A percentile compares a stretch with the other conserved stretches of the same genome.
Evolutionary conservation across 1,140 invertebrate species (phyloP).

Genomic region (Muscidifurax raptorellus): DNA sequence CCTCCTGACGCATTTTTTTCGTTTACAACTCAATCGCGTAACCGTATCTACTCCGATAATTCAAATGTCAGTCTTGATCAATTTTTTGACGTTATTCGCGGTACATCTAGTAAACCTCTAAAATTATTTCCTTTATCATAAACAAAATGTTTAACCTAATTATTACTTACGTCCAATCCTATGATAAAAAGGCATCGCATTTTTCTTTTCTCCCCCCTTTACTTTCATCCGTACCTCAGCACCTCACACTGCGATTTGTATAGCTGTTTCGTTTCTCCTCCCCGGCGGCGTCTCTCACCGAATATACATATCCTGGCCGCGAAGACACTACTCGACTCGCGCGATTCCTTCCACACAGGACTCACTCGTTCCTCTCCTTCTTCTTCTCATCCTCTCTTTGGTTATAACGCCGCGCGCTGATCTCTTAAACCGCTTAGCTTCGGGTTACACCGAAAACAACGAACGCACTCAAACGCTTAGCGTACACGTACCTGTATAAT

Average conservation of each 20-base stretch:
- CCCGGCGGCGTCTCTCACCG: background rate
- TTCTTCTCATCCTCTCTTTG: background rate
- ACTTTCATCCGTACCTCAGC: background rate
- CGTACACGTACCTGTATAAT: constrained; percentile 63
- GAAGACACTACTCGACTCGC: background rate
- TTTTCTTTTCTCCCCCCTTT: background rate
- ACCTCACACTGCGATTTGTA: background rate
- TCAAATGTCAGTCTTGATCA: too few species aligned
- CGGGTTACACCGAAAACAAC: constrained; percentile 75
- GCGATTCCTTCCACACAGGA: background rate
- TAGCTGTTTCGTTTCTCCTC: background rate
- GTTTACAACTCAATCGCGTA: constrained; percentile 48
- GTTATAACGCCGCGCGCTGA: constrained; percentile 57
- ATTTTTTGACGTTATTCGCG: too few species aligned
- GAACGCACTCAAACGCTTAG: constrained; percentile 73
- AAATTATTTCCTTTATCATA: too few species aligned
- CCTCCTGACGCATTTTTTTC: background rate
- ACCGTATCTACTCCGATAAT: too few species aligned
- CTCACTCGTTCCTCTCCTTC: background rate
- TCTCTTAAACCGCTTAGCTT: constrained; percentile 76
- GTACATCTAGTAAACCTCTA: too few species aligned
- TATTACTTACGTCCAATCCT: background rate
- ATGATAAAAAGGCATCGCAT: background rate
- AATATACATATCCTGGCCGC: background rate
- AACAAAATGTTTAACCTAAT: background rate